Evolutionary conservation across 2,113 vertebrate species (phyloP).

Genomic region (Proteles cristata): DNA sequence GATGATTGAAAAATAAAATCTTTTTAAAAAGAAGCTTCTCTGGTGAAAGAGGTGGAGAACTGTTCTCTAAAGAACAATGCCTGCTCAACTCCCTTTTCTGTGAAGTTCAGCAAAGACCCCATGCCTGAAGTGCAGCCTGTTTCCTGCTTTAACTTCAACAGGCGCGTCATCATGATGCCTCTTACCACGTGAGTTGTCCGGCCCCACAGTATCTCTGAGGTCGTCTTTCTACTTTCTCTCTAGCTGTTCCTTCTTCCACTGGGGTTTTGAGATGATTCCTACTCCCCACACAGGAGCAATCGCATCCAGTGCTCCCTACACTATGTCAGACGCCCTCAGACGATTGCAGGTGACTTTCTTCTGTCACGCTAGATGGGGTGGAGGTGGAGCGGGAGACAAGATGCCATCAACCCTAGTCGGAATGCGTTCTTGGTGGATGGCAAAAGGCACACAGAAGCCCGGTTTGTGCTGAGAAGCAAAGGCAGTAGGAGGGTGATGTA

Average conservation of each 20-base stretch:
- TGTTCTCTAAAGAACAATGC: background rate
- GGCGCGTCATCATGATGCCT: background rate
- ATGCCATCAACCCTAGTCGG: accelerated
- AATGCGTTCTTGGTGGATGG: background rate
- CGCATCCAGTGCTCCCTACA: background rate
- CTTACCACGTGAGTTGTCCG: accelerated
- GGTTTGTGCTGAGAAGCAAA: background rate
- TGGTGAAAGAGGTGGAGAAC: no score
- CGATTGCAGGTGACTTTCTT: background rate
- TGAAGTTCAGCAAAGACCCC: background rate
- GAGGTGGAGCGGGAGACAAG: background rate
- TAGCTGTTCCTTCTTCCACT: background rate
- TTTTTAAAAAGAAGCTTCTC: background rate
- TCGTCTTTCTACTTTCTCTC: background rate
- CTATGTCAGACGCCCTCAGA: background rate
- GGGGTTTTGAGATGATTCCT: background rate
- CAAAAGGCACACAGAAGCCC: background rate
- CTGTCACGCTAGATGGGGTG: background rate
- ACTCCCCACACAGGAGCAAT: background rate
- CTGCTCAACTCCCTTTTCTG: background rate
- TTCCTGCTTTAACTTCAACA: background rate
- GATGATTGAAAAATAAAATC: no score
- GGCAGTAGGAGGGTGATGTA: background rate
- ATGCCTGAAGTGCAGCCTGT: background rate
- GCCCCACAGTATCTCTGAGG: accelerated